These are phyloP conservation scores for Zygaena filipendulae DNA, from an alignment of 2,888 invertebrate genomes.

Conservation along the genomic window DNA sequence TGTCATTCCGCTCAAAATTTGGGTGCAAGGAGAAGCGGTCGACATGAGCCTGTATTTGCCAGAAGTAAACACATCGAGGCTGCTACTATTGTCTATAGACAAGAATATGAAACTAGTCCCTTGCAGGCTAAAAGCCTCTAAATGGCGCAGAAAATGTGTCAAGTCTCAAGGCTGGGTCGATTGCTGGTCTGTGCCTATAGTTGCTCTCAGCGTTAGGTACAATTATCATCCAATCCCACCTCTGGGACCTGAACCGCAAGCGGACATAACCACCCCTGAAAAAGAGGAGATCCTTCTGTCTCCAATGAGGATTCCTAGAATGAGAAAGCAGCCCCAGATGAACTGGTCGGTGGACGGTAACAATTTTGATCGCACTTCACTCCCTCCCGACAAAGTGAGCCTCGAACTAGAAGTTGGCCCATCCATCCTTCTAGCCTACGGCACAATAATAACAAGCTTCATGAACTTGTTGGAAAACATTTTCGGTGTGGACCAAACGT, in stretches of 20 bases:
- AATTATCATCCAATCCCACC: constrained; percentile 94
- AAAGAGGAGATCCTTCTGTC: constrained; percentile 93
- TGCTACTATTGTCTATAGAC: constrained; percentile 84
- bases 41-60: constrained; percentile 92
- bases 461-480: constrained; percentile 95
- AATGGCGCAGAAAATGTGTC: constrained; percentile 86
- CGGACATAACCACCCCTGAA: constrained; percentile 93
- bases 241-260: constrained; percentile 87
- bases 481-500: constrained; percentile 95
- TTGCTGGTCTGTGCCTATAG: constrained; percentile 96
- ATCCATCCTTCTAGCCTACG: constrained; percentile 90
- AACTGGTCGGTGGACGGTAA: constrained; percentile 75
- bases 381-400: constrained; percentile 89
- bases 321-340: constrained; percentile 76
- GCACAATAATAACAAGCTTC: constrained; percentile 89
- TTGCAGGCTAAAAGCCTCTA: constrained; percentile 63
- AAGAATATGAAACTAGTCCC: constrained; percentile 89
- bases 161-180: constrained; percentile 89
- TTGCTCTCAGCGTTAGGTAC: constrained; percentile 91
- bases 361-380: constrained; percentile 87
- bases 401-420: constrained; percentile 96
- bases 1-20: constrained; percentile 88
- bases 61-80: constrained; percentile 89
- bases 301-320: constrained; percentile 89
- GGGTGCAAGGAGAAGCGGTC: constrained; percentile 95